Base-by-base conservation (phyloP, 92 coral and sea anemone genomes). In the Palythoa caribaeorum region DNA sequence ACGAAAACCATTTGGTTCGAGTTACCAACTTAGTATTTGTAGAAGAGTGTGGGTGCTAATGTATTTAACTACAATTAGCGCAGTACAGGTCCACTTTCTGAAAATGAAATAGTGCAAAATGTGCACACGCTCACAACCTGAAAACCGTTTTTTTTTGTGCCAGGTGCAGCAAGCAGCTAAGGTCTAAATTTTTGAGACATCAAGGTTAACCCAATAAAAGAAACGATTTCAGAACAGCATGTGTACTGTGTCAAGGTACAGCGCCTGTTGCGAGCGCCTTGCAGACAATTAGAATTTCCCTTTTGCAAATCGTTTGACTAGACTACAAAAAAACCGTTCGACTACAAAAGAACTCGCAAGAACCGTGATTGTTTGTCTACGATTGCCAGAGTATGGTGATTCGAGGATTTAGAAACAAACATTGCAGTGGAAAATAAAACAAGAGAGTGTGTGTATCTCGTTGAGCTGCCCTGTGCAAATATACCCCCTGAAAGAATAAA, bases 401-500 rank as follows among this genome's bases (percentile, higher is more conserved):
- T 81, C 21, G 14, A 51, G 76, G 86, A 81, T 81, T 81, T 65
- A 20, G 19, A 71, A 81, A 81, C 86, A 65, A 66, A 81, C 60
- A 44, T 65, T 68, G 86, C 92, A 88, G 80, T 91, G 28, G 83
- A 85, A 88, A 74, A 85, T 68, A 89, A 87, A 92, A 84, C 92
- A 91, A 89, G 78, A 83, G 80, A 84, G 88, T 91, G 66, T 93
- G 72, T 89, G 92, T 91, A 91, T 85, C 83, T 84, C 40, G 80
- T 79, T 84, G 80, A 95, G 90, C 90, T 75, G 90, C 83, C 83
- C 77, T 88, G 80, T 40, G 85, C 92, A 93, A 95, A 95, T 78
- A 95, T 91, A 95, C 98, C 96, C 93, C 93, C 92, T 90, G 92
- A 91, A 90, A 88, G 93, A 93, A 91, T 90, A 90, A 89, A 93